Evolutionary conservation across 1,140 invertebrate species (phyloP), one percentile per base, ranked within the genome.

Genomic region (Lepidurus couesii): DNA sequence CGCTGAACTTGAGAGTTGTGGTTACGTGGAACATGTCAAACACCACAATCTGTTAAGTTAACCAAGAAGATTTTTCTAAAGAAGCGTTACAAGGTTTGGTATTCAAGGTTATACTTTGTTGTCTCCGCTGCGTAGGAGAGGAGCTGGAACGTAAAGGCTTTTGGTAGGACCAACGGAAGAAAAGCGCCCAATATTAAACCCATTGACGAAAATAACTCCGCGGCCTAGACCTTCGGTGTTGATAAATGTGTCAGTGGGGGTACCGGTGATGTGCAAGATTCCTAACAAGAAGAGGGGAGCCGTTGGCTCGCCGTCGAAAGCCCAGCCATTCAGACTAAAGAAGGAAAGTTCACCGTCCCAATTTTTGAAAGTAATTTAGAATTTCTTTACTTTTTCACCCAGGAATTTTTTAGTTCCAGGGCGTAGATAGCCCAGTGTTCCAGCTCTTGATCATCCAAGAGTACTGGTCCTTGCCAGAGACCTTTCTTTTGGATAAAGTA

Each of bases 171-270:
- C 88, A 10, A 82, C 81, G 9, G 80, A 79, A 85, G 86, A 87
- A 81, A 87, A 89, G 21, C 88, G 82, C 13, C 88, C 88, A n/a
- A 89, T 77, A 81, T 88, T 87, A 81, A 86, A 85, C 6, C 85
- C 86, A 82, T 89, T 89, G 3, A 89, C 80, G 78, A 88, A 84
- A 9, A 87, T 86, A 44, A 86, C 81, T 3, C 87, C 87, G 82
- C 79, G 79, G 42, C 79, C 76, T 84, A 87, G 87, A 43, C 81
- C 82, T 87, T 87, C 88, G 1, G 81, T 81, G 44, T 84, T 21
- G 16, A 86, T 53, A 78, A 82, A 86, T 1, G 85, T 86, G 81
- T 86, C 85, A 13, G 78, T 76, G 21, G 84, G 82, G 10, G 74
- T 74, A 43, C 65, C 75, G 10, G 45, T 16, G 73, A 81, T 65